Conservation (phyloP, 1,140 invertebrate species). For the Hylyphantes graminicola region DNA sequence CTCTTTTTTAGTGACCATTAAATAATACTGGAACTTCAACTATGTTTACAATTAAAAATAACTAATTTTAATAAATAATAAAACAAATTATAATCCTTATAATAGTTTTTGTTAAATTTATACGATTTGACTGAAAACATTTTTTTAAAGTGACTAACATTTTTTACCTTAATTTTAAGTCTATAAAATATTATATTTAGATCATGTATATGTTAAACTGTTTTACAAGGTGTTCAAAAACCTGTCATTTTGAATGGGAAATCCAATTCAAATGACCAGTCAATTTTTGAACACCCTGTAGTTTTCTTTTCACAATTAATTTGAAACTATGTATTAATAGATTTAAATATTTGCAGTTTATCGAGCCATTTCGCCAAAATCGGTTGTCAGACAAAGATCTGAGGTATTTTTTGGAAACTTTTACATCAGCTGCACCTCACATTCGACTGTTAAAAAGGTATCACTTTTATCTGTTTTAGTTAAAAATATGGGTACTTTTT, state of each 20-base stretch:
- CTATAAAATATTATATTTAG: no score
- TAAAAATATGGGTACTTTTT: no score
- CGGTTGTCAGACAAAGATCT: conserved; percentile 79
- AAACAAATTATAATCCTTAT: background rate
- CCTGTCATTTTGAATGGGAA: no score
- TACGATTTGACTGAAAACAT: background rate
- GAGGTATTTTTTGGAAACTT: conserved; percentile 77
- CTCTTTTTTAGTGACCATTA: no score
- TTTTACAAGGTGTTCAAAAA: no score
- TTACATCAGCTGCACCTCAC: conserved; percentile 73
- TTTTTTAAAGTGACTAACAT: no score
- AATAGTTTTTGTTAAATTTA: background rate
- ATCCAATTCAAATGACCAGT: no score
- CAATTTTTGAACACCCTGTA: conserved; percentile 7
- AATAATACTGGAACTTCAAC: no score
- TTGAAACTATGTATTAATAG: background rate
- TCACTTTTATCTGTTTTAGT: conserved; percentile 1
- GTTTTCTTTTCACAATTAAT: background rate
- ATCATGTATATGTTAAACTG: no score
- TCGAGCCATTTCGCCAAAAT: conserved; percentile 72
- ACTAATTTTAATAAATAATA: background rate
- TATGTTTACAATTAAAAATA: background rate
- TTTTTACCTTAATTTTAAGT: no score
- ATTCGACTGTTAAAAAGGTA: conserved; percentile 61
- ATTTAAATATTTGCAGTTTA: conserved; percentile 57